Base-by-base conservation (phyloP, 2,888 invertebrate genomes). In the Entomobrya multifasciata region DNA sequence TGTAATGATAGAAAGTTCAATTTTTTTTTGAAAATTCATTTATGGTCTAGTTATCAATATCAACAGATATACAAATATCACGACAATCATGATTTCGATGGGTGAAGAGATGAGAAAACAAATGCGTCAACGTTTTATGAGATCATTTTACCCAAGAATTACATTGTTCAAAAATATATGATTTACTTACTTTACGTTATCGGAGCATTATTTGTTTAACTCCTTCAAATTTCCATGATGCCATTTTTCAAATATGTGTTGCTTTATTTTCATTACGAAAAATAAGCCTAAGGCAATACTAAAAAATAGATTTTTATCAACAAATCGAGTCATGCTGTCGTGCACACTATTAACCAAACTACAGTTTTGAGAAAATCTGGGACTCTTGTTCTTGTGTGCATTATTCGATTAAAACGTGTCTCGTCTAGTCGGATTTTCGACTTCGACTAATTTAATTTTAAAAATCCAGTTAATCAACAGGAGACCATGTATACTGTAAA, bases 1-100 rank as follows among this genome's bases (percentile, higher is more conserved):
- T 52, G 8, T 8, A 8, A 36, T 36, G 36, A 36, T 36, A 36
- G 36, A 36, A 36, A 36, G 8, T 4, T 36, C 36, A 36, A 49
- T 15, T 49, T 15, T n/a, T n/a, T 49, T 49, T 49, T 8, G 49
- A 49, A 22, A 15, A 60, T 62, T 79, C 79, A 79, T 79, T 79
- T 65, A 79, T 79, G 79, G 49, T 79, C 25, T 52, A 65, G 15
- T 30, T 17, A 3, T 36, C 27, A 5, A 13, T 22, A 65, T 3
- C 52, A 60, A 30, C 13, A 65, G 49, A 36, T 8, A 36, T 36
- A 36, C 36, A 36, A 67, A 79, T n/a, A 79, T 79, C 25, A 55
- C 44, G 60, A n/a, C 13, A 49, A 49, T 60, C 79, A 79, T 79
- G 79, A 79, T 30, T 57, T 44, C 76, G 22, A n/a, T n/a, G 36